phyloP scores from a whole-genome alignment of 2,888 invertebrate genomes.

The Rutpela maculata region DNA sequence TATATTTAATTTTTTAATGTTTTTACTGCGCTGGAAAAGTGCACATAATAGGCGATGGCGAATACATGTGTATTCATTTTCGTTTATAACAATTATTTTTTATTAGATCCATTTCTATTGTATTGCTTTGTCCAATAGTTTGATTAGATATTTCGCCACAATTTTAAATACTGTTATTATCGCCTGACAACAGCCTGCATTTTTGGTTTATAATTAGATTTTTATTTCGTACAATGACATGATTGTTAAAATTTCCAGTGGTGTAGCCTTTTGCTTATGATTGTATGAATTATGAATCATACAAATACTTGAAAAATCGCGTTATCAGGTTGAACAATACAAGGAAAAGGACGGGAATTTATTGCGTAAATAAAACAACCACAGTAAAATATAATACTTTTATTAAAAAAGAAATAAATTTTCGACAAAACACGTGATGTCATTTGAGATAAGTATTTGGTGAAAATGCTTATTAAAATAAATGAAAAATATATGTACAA shows the following conservation, averaged over 20 bases:
- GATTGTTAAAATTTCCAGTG: background rate
- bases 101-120: no score
- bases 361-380: background rate
- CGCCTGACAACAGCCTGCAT: no score
- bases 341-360: background rate
- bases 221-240: no score
- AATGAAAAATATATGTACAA: slow-evolving; percentile 34
- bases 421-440: slow-evolving; percentile 34
- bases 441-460: slow-evolving; percentile 31
- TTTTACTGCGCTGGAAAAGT: no score
- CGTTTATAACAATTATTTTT: no score
- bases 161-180: no score
- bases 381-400: slow-evolving; percentile 12
- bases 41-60: no score
- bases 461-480: slow-evolving; percentile 23
- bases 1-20: no score
- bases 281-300: background rate
- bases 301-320: background rate
- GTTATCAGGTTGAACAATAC: background rate
- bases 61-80: no score
- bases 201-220: no score
- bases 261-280: background rate
- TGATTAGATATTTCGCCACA: no score
- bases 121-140: no score
- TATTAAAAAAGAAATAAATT: slow-evolving; percentile 34